Evolutionary conservation across 2,113 vertebrate genomes (phyloP).

Genomic region (Phalacrocorax carbo): DNA sequence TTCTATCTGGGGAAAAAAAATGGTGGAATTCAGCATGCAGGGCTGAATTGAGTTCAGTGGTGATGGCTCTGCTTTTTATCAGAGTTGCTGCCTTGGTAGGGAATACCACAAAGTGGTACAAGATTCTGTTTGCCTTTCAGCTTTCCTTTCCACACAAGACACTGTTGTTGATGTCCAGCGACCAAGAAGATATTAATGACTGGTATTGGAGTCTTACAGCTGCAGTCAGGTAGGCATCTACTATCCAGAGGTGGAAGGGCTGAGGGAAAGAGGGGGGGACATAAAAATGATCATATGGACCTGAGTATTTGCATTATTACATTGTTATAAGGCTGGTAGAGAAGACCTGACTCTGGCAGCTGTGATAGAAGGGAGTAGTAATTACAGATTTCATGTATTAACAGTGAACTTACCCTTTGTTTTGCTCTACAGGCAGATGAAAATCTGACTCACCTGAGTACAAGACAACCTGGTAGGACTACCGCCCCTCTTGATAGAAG

Average conservation of each 20-base stretch:
- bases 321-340: not conserved
- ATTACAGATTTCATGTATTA: not conserved
- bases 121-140: conserved; percentile 69
- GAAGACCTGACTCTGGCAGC: not conserved
- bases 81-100: not conserved
- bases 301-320: not conserved
- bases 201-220: conserved; percentile 84
- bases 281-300: not conserved
- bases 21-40: not conserved
- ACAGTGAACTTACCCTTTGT: not conserved
- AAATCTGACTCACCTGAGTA: not conserved
- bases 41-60: not conserved
- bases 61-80: not conserved
- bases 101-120: not conserved
- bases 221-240: conserved; percentile 77
- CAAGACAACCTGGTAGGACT: not conserved
- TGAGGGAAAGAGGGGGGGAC: not conserved
- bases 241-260: not conserved
- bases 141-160: conserved; percentile 87
- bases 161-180: conserved; percentile 89
- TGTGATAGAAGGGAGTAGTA: not conserved
- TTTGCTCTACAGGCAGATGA: conserved; percentile 71
- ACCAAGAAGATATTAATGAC: conserved; percentile 85
- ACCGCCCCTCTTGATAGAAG: accelerated
- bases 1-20: not conserved